Base-by-base conservation (phyloP, 2,113 vertebrate species). In the Gnathonemus echidnorhynchus region DNA sequence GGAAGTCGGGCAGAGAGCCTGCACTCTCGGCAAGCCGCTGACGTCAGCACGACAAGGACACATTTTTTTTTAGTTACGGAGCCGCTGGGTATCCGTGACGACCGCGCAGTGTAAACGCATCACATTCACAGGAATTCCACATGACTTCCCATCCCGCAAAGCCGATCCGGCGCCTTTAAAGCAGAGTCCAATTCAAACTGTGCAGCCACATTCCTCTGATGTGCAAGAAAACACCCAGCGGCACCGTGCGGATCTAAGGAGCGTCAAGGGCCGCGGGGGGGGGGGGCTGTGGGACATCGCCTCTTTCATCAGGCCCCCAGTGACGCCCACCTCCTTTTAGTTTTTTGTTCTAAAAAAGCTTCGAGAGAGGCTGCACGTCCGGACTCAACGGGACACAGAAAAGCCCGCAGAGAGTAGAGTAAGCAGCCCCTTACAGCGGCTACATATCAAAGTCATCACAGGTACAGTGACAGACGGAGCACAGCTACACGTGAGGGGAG, bases 191-290 rank as follows among this genome's bases (percentile, higher is more conserved):
- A 77, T 88, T 86, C 58, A 91, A 91, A 89, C 88, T 91, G 53
- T 56, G 49, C 90, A 90, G 90, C 91, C 91, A 88, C 62, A 84
- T 89, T 91, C 87, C 91, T 91, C 88, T 90, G 90, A 88, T 86
- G 77, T 66, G 62, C 89, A 91, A 86, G 93, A 93, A 92, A 91
- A 92, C 89, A 88, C 87, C 93, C 85, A 88, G 88, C 89, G 90
- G 86, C 80, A 88, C 90, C 6, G 35, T 58, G 85, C 58, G 90
- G 80, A 87, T 90, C 88, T 90, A 53, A 31, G 92, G 87, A 90
- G 86, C 87, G 52, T 56, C 52, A 56, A 56, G 52, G 5, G 52
- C 52, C 5, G 1, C 56, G 48, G 48, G 8, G 48, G 89, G 56
- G 19, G 91, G 88, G 17, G 83, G 39, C 35, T 84, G 92, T 91